These are phyloP conservation scores for Turritopsis dohrnii DNA, from an alignment of 30 jellyfish, hydroid and myxozoan genomes.

Conservation along the genomic window DNA sequence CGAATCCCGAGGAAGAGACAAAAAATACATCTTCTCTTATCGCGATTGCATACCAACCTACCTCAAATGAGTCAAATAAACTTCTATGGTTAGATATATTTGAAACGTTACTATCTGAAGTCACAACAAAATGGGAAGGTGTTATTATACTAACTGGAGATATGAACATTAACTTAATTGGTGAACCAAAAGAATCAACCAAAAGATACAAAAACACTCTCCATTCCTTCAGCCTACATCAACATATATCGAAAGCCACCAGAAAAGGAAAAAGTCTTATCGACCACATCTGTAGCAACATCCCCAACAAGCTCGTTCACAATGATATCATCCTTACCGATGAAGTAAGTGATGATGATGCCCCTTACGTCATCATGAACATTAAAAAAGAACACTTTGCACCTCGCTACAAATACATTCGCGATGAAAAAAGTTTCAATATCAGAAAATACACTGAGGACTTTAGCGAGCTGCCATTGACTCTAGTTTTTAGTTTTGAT, in stretches of 20 bases:
- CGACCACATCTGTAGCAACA: neutral
- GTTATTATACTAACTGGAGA: too few relatives aligned
- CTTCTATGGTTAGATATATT: too few relatives aligned
- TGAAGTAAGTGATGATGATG: neutral
- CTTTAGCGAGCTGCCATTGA: neutral
- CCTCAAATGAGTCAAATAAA: too few relatives aligned
- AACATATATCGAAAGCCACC: slow-evolving; percentile 35
- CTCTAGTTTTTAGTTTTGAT: neutral
- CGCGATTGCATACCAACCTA: too few relatives aligned
- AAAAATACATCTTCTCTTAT: too few relatives aligned
- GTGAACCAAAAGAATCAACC: slow-evolving; percentile 10
- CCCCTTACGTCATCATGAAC: neutral
- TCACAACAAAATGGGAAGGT: too few relatives aligned
- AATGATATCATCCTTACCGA: neutral
- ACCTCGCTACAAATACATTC: neutral
- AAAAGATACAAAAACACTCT: slow-evolving; percentile 37
- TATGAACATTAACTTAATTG: too few relatives aligned
- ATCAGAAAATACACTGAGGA: neutral
- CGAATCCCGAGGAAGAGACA: too few relatives aligned
- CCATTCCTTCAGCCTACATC: slow-evolving; percentile 39
- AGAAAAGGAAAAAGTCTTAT: neutral
- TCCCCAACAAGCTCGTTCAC: too few relatives aligned
- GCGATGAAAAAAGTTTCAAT: neutral
- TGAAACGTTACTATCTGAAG: too few relatives aligned
- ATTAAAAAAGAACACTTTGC: neutral